Evolutionary conservation across 2,797 vertebrate species (phyloP).

Genomic region (Semotilus atromaculatus): DNA sequence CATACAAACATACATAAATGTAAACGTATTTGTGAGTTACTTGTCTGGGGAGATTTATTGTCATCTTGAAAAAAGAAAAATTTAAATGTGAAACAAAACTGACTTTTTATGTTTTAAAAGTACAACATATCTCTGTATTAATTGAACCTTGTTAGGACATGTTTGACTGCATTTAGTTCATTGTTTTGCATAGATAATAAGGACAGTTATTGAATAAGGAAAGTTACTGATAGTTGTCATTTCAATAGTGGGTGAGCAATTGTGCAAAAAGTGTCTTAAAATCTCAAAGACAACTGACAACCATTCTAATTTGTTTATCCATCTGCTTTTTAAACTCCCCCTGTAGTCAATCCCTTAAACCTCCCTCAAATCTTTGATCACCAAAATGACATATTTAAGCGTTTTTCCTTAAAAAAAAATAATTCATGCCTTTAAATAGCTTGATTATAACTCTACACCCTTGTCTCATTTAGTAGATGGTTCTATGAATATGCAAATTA

Average conservation of each 20-base stretch:
- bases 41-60: neutral
- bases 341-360: no score
- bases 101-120: neutral
- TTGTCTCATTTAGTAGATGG: no score
- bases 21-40: neutral
- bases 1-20: neutral
- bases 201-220: neutral
- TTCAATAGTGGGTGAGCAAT: constrained; percentile 22
- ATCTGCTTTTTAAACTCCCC: neutral
- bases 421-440: no score
- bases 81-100: neutral
- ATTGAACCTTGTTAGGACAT: neutral
- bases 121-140: neutral
- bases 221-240: constrained; percentile 7
- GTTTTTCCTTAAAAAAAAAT: no score
- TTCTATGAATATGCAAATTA: no score
- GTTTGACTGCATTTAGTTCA: neutral
- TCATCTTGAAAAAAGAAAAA: neutral
- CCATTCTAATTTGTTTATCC: neutral
- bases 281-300: neutral
- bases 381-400: no score
- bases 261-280: neutral
- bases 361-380: no score
- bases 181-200: constrained; percentile 34
- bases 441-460: no score